Evolutionary conservation across 30 jellyfish, hydroid and myxozoan species (phyloP), one percentile per base, ranked within the genome.

Genomic region (Sanderia malayensis): DNA sequence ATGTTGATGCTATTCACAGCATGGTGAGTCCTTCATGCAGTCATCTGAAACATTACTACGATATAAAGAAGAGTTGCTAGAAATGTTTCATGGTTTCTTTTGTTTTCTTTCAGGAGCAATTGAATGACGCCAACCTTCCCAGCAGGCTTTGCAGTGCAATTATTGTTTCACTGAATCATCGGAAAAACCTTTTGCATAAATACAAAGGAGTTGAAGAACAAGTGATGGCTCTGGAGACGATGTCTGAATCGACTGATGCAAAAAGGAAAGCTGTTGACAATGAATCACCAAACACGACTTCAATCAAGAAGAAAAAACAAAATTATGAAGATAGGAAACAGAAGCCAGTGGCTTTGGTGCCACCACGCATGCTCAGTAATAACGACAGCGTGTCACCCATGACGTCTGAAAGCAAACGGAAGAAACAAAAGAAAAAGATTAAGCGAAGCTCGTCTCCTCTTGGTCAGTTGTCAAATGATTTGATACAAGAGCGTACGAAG

Each of bases 331-430:
- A 67, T n/a, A 72, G 68, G 20, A 90, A 79, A 60, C 67, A 78
- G 44, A 92, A 87, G 33, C 98, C 98, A 18, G 89, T 92, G 20
- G 98, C 98, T 29, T 70, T 78, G 13, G 98, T 92, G 7, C 95
- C 98, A 1, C 98, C 98, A 18, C 65, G 96, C 15, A 92, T 92
- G 89, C 89, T 62, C 22, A 34, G 31, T 24, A 41, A 58, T 8
- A 61, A 57, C 8, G 73, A 46, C 2, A 29, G 60, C 19, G 69
- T 58, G 17, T 53, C 80, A 2, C 80, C 75, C n/a, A 4, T 21
- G 68, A 9, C 68, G 2, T 23, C 58, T 0, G 78, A 55, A 19
- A 58, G 76, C 1, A 64, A 65, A 28, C 74, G 82, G 37, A 46
- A 75, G 46, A 65, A 44, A 70, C 89, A 21, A 25, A 78, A 57